Base-by-base conservation (phyloP, 37 sponge, comb jelly and placozoan genomes). In the Hormiphora californensis region DNA sequence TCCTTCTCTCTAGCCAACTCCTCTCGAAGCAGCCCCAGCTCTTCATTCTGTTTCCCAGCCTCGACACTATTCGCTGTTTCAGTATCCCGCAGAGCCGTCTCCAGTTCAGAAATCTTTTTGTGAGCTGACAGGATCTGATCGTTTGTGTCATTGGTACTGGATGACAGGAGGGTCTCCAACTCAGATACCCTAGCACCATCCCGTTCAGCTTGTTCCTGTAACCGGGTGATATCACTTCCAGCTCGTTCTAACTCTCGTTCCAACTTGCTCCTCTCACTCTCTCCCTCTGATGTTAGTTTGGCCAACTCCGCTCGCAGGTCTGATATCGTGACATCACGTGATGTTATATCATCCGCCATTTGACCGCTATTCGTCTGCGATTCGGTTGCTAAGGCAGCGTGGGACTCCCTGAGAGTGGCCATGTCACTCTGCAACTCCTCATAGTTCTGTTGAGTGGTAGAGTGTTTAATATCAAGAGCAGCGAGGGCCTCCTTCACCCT, bases 91-190 rank as follows among this genome's bases (percentile, higher is more conserved):
- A 73, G 44, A 1, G 43, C 46, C 3, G 21, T 33, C 81, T 73
- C 81, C 41, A 73, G 46, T 28, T 73, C 81, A 4, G 81, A 73
- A 0, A 73, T 73, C 46, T 73, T 73, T 19, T 73, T 73, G 36
- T 73, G 81, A 21, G 81, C 81, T 21, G 5, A n/a, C 46, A 73
- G 40, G 3, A 73, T 23, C 81, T 73, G 44, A 1, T 43, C 40
- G 81, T 40, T 73, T 1, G 46, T 46, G 27, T 73, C 81, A 36
- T 22, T 73, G 28, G 40, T 46, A 1, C 46, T 36, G 0, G 81
- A 73, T 4, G 81, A 73, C 81, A 73, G 17, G 46, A 73, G 9
- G 81, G 40, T 73, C 19, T 73, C 81, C 23, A 73, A 46, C 21
- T 73, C 81, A 36, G 46, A 43, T n/a, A 73, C 43, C 25, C 81